Evolutionary conservation across 2,797 vertebrate species (phyloP), one percentile per base, ranked within the genome.

Genomic region (Silurus aristotelis): DNA sequence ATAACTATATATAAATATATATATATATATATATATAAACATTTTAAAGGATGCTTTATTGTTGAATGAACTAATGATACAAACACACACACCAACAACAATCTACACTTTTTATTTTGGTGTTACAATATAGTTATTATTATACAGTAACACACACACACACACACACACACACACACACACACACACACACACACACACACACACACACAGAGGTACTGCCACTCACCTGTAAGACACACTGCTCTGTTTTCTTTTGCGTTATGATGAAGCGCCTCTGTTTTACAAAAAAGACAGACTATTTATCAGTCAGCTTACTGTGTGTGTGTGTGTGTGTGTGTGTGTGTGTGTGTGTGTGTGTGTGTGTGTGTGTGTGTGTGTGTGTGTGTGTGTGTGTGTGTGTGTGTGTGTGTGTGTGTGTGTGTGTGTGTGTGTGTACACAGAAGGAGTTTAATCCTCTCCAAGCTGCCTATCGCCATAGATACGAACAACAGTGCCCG

Each of bases 401-500:
- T 80, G 79, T 86, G 80, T 52, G 80, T 66, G 63, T 66, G 63
- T 76, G n/a, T 56, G 58, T 78, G 14, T 78, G 8, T 56, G n/a
- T 46, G 66, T 68, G 70, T 80, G 78, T 85, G 78, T 56, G 78
- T 64, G 61, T 56, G 92, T 87, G 86, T 85, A 58, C 52, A 55
- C 88, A 82, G 76, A 81, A 58, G 71, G 63, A 60, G 84, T 90
- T 66, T 95, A 95, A 95, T 94, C 94, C 92, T 88, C 88, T 84
- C 85, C 82, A 87, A 92, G 85, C 90, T 87, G 88, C 92, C 80
- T 93, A 94, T 96, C 92, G 92, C 71, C 93, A 95, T 95, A 82
- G 95, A 92, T 92, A 95, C 91, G 73, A 3, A 92, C 91, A 95
- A 95, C 94, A 95, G 89, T 89, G 89, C 89, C 89, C 27, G 9